Evolutionary conservation across 2,113 vertebrate genomes (phyloP), one percentile per base, ranked within the genome.

Genomic region (Poeciliopsis occidentalis): DNA sequence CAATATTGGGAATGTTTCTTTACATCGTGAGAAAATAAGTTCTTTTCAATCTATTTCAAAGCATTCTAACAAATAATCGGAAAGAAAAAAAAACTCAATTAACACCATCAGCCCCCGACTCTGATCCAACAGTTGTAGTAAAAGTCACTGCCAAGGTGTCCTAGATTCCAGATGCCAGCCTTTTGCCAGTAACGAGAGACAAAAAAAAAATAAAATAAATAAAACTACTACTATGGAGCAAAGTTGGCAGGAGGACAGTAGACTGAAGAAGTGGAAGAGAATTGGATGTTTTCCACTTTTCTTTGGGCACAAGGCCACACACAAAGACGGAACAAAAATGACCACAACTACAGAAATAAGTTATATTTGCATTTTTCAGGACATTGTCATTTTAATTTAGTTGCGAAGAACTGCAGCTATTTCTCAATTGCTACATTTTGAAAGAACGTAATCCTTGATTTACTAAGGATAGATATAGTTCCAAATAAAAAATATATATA

Each of bases 241-340:
- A 57, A 76, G 61, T 79, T 87, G 92, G 91, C 87, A 47, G 78
- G 41, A 66, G 80, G 71, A 80, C 76, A 70, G 37, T 75, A 65
- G 87, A 85, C 79, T 84, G 65, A 71, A 66, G 71, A 72, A 78
- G 81, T 78, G 41, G 63, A 80, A 47, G 2, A 66, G 82, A 80
- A 68, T 73, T 87, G 87, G 88, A 88, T 12, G 19, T 73, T 89
- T 90, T 91, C 87, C 89, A 86, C 79, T 47, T 1, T 67, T 88
- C 76, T 77, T 73, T 69, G 86, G 86, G 89, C 88, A 76, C 63
- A 19, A n/a, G 66, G 89, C 88, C 87, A 92, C 79, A 69, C 73
- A 83, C 37, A 82, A 41, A 82, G 71, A 11, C 63, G 74, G 64
- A 17, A 69, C 61, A 37, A 70, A 76, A 62, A 78, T 31, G 27